These are phyloP conservation scores for Spongia lamella DNA, from an alignment of 37 sponge, comb jelly and placozoan genomes.

Conservation along the genomic window DNA sequence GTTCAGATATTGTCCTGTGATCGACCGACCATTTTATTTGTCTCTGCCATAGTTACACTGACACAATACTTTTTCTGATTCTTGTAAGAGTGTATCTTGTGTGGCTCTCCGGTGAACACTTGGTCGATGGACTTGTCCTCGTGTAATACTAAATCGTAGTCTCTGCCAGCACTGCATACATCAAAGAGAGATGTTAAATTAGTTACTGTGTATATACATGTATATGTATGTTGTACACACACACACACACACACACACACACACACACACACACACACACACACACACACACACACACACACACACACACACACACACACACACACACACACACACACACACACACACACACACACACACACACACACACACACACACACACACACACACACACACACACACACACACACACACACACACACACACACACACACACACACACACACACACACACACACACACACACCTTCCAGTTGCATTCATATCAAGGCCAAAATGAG, in stretches of 20 bases:
- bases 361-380: not conserved
- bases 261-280: not conserved
- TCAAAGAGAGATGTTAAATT: not conserved
- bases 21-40: too few species aligned
- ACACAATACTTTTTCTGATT: constrained; percentile 80
- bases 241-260: too few species aligned
- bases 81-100: constrained; percentile 67
- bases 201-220: too few species aligned
- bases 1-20: too few species aligned
- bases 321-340: not conserved
- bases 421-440: not conserved
- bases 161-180: constrained; percentile 34
- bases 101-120: constrained; percentile 85
- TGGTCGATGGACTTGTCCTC: constrained; percentile 44
- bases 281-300: too few species aligned
- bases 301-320: not conserved
- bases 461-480: constrained; percentile 17
- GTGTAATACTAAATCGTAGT: constrained; percentile 65
- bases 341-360: not conserved
- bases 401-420: not conserved
- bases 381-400: not conserved
- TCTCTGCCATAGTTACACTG: not conserved
- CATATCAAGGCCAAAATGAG: constrained; percentile 70
- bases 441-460: too few species aligned
- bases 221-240: too few species aligned